Evolutionary conservation across 2,888 invertebrate species (phyloP).

Genomic region (Sialis fuliginosa): DNA sequence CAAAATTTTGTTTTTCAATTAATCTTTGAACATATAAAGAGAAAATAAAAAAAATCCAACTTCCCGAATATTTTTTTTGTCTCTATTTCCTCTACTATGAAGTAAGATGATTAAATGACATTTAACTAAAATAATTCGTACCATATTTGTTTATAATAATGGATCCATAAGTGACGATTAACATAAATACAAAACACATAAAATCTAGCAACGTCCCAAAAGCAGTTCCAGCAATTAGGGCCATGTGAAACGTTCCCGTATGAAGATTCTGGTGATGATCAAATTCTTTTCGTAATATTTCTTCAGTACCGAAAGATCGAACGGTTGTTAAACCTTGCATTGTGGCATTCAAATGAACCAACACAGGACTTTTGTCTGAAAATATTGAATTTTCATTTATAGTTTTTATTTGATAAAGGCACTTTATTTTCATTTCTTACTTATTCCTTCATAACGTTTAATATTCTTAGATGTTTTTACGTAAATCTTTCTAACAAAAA

Average conservation of each 20-base stretch:
- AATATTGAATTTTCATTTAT: constrained; percentile 16
- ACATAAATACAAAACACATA: constrained; percentile 42
- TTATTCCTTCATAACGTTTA: constrained; percentile 46
- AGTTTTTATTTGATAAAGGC: background rate
- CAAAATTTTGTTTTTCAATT: no score
- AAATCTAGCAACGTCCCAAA: constrained; percentile 48
- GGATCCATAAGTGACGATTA: constrained; percentile 47
- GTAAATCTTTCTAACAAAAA: constrained; percentile 42
- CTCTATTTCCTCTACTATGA: no score
- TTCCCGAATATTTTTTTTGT: no score
- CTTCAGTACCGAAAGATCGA: constrained; percentile 53
- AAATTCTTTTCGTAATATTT: constrained; percentile 36
- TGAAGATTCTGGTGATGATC: constrained; percentile 41
- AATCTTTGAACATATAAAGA: no score
- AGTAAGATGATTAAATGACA: background rate
- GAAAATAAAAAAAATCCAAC: no score
- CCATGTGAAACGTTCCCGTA: constrained; percentile 49
- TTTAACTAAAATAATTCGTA: background rate
- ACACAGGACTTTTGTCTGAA: constrained; percentile 68
- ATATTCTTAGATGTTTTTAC: constrained; percentile 51
- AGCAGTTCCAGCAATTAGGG: constrained; percentile 40
- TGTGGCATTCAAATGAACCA: constrained; percentile 62
- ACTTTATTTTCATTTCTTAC: constrained; percentile 26
- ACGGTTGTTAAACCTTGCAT: constrained; percentile 67
- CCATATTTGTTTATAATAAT: constrained; percentile 21